Conservation (phyloP, 2,888 invertebrate genomes). For the Hyalella azteca region DNA sequence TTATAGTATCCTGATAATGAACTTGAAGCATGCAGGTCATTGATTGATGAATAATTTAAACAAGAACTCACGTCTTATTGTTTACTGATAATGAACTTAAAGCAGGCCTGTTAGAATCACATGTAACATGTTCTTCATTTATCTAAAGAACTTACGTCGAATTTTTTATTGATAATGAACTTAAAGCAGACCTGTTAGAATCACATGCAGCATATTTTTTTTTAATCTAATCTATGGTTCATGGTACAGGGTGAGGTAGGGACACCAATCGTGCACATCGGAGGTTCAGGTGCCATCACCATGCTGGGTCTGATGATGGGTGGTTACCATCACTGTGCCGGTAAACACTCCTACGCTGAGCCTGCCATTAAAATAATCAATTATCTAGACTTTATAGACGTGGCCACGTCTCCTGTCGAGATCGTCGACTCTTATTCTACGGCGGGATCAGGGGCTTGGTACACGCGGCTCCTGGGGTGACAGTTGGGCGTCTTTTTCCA, state of each 20-base stretch:
- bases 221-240: no score
- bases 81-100: no score
- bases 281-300: slow-evolving; percentile 25
- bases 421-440: not conserved
- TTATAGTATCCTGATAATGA: no score
- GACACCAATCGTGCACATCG: slow-evolving; percentile 32
- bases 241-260: slow-evolving; percentile 22
- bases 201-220: no score
- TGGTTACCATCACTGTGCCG: slow-evolving; percentile 34
- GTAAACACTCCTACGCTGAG: slow-evolving; percentile 34
- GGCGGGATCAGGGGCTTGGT: not conserved
- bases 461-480: not conserved
- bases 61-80: no score
- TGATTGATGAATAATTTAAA: no score
- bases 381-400: slow-evolving; percentile 34
- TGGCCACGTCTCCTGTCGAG: slow-evolving; percentile 12
- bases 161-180: no score
- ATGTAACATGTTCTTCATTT: no score
- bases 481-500: not conserved
- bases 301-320: slow-evolving; percentile 31
- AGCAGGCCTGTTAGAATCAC: no score
- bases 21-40: no score
- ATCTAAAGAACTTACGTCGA: no score
- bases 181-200: no score
- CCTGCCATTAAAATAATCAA: slow-evolving; percentile 32